These are phyloP conservation scores for Microctonus aethiopoides DNA, from an alignment of 2,888 invertebrate species.

Conservation along the genomic window DNA sequence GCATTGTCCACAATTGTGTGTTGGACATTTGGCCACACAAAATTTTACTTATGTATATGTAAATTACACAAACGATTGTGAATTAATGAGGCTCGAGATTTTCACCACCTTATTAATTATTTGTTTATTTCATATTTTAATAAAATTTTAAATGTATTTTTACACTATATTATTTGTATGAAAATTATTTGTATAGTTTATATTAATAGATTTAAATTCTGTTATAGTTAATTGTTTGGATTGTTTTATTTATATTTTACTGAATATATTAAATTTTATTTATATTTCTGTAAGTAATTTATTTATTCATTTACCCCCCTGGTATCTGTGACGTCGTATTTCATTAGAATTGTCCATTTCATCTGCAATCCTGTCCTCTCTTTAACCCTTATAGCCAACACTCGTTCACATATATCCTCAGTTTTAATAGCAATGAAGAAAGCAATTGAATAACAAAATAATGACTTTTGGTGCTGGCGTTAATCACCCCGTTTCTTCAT, in stretches of 20 bases:
- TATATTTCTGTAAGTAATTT: too few relatives aligned
- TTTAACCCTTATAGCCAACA: neutral
- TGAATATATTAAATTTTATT: neutral
- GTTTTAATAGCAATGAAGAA: conserved; percentile 47
- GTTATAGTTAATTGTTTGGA: too few relatives aligned
- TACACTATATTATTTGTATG: too few relatives aligned
- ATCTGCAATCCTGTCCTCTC: conserved; percentile 13
- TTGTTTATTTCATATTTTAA: too few relatives aligned
- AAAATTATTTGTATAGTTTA: too few relatives aligned
- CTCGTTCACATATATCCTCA: conserved; percentile 6
- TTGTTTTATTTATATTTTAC: neutral
- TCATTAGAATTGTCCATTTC: conserved; percentile 18
- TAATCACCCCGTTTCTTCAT: conserved; percentile 40
- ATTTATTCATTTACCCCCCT: too few relatives aligned
- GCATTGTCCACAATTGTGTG: neutral
- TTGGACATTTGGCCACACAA: neutral
- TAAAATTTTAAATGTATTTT: too few relatives aligned
- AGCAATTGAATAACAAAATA: conserved; percentile 56
- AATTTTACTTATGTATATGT: too few relatives aligned
- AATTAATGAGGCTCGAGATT: neutral
- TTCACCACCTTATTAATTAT: neutral
- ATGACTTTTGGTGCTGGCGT: conserved; percentile 32
- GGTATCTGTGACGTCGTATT: too few relatives aligned
- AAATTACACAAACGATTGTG: neutral
- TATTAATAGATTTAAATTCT: too few relatives aligned